Percentiles rank a stretch among this genome's conserved stretches.
These are phyloP conservation scores for Daboia siamensis DNA, from an alignment of 2,113 vertebrate genomes.

Conservation along the genomic window DNA sequence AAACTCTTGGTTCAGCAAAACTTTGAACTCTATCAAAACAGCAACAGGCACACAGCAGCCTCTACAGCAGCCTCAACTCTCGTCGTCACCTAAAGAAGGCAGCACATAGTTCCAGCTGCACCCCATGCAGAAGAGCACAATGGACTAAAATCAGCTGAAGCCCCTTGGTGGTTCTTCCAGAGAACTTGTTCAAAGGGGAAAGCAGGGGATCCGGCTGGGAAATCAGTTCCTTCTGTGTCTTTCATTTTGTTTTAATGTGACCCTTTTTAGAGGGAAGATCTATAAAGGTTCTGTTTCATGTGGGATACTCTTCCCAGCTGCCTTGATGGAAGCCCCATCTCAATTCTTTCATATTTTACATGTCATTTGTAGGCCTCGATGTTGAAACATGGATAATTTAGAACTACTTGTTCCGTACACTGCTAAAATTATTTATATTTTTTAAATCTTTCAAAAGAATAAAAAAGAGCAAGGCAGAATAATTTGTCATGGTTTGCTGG, in stretches of 20 bases:
- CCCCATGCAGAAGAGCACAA: slow-evolving; percentile 68
- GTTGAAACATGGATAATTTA: slow-evolving; percentile 63
- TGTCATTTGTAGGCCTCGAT: slow-evolving; percentile 72
- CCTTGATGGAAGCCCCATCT: slow-evolving; percentile 62
- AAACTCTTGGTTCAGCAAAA: slow-evolving; percentile 99
- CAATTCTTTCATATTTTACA: slow-evolving; percentile 65
- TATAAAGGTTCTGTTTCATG: slow-evolving; percentile 55
- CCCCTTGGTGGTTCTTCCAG: slow-evolving; percentile 44
- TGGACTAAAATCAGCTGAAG: slow-evolving; percentile 47
- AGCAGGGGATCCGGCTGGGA: slow-evolving; percentile 61
- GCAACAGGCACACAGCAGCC: slow-evolving; percentile 86
- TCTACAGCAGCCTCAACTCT: slow-evolving; percentile 62
- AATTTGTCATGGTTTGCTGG: slow-evolving; percentile 10
- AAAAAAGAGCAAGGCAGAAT: slow-evolving; percentile 29
- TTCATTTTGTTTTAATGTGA: slow-evolving; percentile 59
- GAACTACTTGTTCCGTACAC: slow-evolving; percentile 66
- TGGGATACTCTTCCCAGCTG: slow-evolving; percentile 62
- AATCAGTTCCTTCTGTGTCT: slow-evolving; percentile 62
- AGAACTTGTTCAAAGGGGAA: slow-evolving; percentile 46
- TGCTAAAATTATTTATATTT: slow-evolving; percentile 62
- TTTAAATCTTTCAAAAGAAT: slow-evolving; percentile 60
- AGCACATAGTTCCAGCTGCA: slow-evolving; percentile 69
- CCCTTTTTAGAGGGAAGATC: slow-evolving; percentile 49
- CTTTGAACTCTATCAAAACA: slow-evolving; percentile 96
- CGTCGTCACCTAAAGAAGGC: slow-evolving; percentile 68